Conservation (phyloP, 1,140 invertebrate species). For the Bombus fervidus region DNA sequence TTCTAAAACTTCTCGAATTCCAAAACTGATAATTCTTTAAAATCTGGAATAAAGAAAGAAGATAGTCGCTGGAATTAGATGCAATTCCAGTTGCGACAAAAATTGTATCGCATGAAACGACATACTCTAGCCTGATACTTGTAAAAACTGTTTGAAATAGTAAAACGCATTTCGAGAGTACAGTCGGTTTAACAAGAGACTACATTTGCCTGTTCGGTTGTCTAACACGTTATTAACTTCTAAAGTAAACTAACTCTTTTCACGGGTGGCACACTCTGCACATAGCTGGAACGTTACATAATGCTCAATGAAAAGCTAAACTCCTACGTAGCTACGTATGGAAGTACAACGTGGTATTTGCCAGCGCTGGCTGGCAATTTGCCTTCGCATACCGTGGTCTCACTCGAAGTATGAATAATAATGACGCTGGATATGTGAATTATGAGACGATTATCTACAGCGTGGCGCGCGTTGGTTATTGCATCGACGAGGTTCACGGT, state of each 20-base stretch:
- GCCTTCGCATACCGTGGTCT: conserved; percentile 59
- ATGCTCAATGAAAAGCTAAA: conserved; percentile 60
- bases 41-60: too few species aligned
- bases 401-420: conserved; percentile 67
- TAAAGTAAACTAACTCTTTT: conserved; percentile 58
- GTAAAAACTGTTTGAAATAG: too few species aligned
- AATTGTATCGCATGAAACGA: too few species aligned
- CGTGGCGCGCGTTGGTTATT: conserved; percentile 51
- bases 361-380: conserved; percentile 60
- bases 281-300: conserved; percentile 49
- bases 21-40: too few species aligned
- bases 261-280: conserved; percentile 5
- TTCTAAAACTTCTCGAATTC: too few species aligned
- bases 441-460: conserved; percentile 67
- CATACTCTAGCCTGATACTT: too few species aligned
- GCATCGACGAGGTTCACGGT: conserved; percentile 33
- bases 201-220: conserved; percentile 40
- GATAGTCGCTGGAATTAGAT: too few species aligned
- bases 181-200: background rate
- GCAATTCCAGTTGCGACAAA: too few species aligned
- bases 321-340: conserved; percentile 40
- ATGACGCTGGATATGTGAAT: conserved; percentile 66
- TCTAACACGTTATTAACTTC: conserved; percentile 59
- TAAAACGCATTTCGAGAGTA: background rate
- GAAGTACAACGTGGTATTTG: conserved; percentile 45